Evolutionary conservation across 1,140 invertebrate species (phyloP), one percentile per base, ranked within the genome.

Genomic region (Zelostemma sp.): DNA sequence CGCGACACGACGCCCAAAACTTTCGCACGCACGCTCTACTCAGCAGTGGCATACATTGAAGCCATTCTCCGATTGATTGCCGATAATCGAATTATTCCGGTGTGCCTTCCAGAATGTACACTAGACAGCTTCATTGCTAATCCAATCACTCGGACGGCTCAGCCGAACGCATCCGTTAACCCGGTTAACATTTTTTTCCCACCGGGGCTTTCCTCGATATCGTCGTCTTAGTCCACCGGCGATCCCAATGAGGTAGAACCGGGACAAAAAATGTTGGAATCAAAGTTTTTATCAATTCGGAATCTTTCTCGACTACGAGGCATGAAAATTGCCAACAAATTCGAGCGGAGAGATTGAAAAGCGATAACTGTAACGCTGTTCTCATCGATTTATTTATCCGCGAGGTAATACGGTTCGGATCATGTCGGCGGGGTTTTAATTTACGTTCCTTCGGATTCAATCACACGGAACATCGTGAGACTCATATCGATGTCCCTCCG

Each of bases 71-170:
- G 71, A 78, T 77, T 80, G 78, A 80, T 80, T 80, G 74, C 66
- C 76, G 64, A 77, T 78, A 80, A 80, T 80, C 71, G 70, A 68
- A 73, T 77, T 65, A 77, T 74, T 72, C 69, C 62, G 21, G 50
- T 56, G 43, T 68, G 64, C 66, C 58, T 53, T 63, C 14, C 51
- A 54, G 63, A 59, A 75, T 79, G 70, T 60, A 69, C 62, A 72
- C 55, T 54, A 51, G 54, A 63, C 65, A 77, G 73, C 68, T 80
- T 78, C 72, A 71, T 75, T 77, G 71, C 75, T 80, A 78, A 78
- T 77, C 74, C 62, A 73, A 80, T 80, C 63, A 70, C 11, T 35
- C 51, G 38, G 68, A 61, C 62, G 67, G 55, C 49, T 66, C 50
- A 67, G 45, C 49, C 57, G 59, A 68, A 62, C 65, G 56, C 28